Evolutionary conservation across 2,888 invertebrate genomes (phyloP).

Genomic region (Lamproptera curius): DNA sequence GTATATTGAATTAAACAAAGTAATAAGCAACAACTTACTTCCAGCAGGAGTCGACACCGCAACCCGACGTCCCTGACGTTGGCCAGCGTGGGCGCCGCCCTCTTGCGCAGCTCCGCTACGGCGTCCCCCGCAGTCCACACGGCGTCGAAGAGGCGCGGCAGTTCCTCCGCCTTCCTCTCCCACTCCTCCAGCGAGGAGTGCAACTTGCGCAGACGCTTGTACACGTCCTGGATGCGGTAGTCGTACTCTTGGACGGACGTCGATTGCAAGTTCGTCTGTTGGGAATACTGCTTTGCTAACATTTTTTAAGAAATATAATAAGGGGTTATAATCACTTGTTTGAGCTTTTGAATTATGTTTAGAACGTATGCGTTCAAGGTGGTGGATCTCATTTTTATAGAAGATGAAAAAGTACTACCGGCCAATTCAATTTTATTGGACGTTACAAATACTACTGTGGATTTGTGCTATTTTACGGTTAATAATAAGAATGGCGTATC

Average conservation of each 20-base stretch:
- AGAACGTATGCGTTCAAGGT: no score
- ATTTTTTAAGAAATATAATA: neutral
- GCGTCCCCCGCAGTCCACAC: slow-evolving; percentile 69
- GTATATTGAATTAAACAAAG: no score
- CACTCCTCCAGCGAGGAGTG: slow-evolving; percentile 44
- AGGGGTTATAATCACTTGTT: no score
- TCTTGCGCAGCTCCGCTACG: slow-evolving; percentile 68
- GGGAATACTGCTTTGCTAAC: neutral
- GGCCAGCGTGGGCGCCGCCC: slow-evolving; percentile 52
- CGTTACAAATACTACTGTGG: no score
- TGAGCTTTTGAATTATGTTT: no score
- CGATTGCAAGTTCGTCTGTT: slow-evolving; percentile 62
- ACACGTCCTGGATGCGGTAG: slow-evolving; percentile 52
- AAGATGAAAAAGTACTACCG: no score
- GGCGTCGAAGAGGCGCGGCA: slow-evolving; percentile 60
- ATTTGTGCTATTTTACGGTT: no score
- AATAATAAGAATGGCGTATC: no score
- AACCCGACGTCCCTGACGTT: slow-evolving; percentile 46
- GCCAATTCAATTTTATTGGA: no score
- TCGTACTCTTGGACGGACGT: slow-evolving; percentile 60
- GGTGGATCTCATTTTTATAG: no score
- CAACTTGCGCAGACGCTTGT: slow-evolving; percentile 42
- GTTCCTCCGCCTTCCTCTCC: slow-evolving; percentile 61
- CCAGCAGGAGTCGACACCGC: slow-evolving; percentile 53
- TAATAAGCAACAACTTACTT: no score